Percentiles rank a stretch among this genome's conserved stretches.
These are phyloP conservation scores for Montifringilla adamsi DNA, from an alignment of 2,113 vertebrate species.

Conservation along the genomic window DNA sequence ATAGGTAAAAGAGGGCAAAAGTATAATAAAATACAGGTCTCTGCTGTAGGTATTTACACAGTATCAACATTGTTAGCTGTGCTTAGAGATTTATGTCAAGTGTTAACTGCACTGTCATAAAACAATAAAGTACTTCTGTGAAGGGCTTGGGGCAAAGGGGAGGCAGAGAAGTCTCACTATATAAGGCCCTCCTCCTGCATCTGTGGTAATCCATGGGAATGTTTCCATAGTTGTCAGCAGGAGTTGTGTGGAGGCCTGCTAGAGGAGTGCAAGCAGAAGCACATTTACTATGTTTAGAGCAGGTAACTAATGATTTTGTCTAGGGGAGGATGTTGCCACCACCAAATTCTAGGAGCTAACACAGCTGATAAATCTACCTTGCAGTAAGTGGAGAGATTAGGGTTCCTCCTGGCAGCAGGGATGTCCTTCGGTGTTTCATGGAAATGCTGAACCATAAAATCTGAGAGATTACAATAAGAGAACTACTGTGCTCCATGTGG, in stretches of 20 bases:
- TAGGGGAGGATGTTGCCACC: background rate
- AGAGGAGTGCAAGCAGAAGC: background rate
- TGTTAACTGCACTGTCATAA: constrained; percentile 33
- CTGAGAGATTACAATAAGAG: background rate
- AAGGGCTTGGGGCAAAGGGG: constrained; percentile 33
- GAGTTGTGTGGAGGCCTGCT: background rate
- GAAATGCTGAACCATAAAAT: background rate
- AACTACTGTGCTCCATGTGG: background rate
- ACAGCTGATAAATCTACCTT: background rate
- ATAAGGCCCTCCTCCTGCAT: constrained; percentile 17
- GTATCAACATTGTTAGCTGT: constrained; percentile 15
- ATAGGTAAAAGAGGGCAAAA: background rate
- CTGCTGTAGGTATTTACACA: constrained; percentile 9
- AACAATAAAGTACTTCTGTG: constrained; percentile 52
- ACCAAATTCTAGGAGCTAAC: background rate
- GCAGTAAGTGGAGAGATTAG: background rate
- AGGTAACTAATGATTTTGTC: background rate
- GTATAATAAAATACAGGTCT: background rate
- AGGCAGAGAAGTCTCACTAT: constrained; percentile 5
- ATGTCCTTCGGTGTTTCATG: background rate
- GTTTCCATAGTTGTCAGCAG: background rate
- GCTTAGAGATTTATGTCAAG: constrained; percentile 33
- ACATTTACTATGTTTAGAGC: background rate
- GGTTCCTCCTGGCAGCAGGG: background rate
- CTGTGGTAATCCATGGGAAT: background rate